A percentile compares a stretch with the other conserved stretches of the same genome.
These are phyloP conservation scores for Idaea dimidiata DNA, from an alignment of 2,888 invertebrate species.

Conservation along the genomic window DNA sequence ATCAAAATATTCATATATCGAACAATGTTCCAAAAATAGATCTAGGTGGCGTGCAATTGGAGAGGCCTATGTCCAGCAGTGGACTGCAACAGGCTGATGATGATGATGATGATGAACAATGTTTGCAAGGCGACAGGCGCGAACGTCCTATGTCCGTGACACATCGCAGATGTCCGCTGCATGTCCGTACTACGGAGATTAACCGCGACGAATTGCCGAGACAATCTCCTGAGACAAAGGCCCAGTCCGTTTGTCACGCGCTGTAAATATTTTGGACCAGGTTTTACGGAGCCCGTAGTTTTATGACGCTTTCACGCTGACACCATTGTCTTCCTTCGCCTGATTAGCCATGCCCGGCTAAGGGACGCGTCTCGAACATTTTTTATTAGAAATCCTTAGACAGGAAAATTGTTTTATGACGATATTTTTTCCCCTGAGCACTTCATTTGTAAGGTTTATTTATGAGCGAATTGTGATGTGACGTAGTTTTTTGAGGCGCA, in stretches of 20 bases:
- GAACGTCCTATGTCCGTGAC: conserved; percentile 35
- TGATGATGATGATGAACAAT: too few species aligned
- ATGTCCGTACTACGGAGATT: conserved; percentile 49
- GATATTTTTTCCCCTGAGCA: conserved; percentile 27
- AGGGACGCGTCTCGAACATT: conserved; percentile 40
- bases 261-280: conserved; percentile 78
- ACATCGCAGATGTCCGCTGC: conserved; percentile 56
- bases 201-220: conserved; percentile 68
- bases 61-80: too few species aligned
- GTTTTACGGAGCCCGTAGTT: conserved; percentile 68
- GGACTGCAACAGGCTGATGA: too few species aligned
- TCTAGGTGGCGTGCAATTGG: too few species aligned
- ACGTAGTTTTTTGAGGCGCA: conserved; percentile 32
- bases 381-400: conserved; percentile 30
- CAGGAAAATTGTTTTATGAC: conserved; percentile 34
- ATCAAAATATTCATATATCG: conserved; percentile 39
- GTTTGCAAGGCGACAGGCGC: conserved; percentile 6
- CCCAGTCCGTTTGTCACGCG: conserved; percentile 69
- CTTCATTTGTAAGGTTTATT: conserved; percentile 23
- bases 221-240: conserved; percentile 70
- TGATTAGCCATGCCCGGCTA: conserved; percentile 64
- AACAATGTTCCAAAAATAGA: too few species aligned
- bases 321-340: conserved; percentile 63
- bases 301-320: conserved; percentile 73
- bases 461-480: conserved; percentile 24